Percentiles rank a stretch among this genome's conserved stretches.
Evolutionary conservation across 2,888 invertebrate species (phyloP).

Genomic region (Clepsis dumicolana): DNA sequence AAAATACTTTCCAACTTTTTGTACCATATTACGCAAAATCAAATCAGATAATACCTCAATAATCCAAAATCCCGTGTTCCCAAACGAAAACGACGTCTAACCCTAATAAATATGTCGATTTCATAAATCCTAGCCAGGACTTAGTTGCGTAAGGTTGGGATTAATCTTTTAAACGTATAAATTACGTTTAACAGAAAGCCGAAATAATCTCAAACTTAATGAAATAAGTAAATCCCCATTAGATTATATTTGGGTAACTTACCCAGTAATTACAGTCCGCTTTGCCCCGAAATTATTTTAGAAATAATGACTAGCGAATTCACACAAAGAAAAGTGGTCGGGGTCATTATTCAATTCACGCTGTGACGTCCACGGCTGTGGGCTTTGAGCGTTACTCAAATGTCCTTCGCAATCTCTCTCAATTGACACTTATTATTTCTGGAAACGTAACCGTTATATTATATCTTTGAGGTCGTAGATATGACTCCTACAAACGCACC

Average conservation of each 20-base stretch:
- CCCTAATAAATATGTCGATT: slow-evolving; percentile 8
- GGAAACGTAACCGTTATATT: not conserved
- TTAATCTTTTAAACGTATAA: slow-evolving; percentile 12
- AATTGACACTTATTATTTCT: slow-evolving; percentile 22
- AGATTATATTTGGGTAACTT: slow-evolving; percentile 19
- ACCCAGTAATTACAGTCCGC: slow-evolving; percentile 38
- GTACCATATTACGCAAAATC: not conserved
- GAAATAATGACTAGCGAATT: slow-evolving; percentile 60
- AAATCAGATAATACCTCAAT: not conserved
- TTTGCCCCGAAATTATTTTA: slow-evolving; percentile 53
- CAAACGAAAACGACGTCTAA: not conserved
- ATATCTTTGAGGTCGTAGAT: not conserved
- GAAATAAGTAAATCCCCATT: slow-evolving; percentile 1
- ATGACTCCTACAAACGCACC: not conserved
- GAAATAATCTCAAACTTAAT: not conserved
- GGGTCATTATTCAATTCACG: slow-evolving; percentile 57
- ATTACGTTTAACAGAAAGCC: not conserved
- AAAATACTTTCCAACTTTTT: not conserved
- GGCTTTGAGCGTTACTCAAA: slow-evolving; percentile 34
- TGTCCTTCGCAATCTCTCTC: slow-evolving; percentile 28
- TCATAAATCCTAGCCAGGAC: slow-evolving; percentile 4
- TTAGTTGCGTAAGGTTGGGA: slow-evolving; percentile 1
- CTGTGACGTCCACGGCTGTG: slow-evolving; percentile 40
- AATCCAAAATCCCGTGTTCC: not conserved
- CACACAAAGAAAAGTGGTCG: slow-evolving; percentile 53